phyloP scores from a whole-genome alignment of 2,113 vertebrate species.

The Lepus timidus region DNA sequence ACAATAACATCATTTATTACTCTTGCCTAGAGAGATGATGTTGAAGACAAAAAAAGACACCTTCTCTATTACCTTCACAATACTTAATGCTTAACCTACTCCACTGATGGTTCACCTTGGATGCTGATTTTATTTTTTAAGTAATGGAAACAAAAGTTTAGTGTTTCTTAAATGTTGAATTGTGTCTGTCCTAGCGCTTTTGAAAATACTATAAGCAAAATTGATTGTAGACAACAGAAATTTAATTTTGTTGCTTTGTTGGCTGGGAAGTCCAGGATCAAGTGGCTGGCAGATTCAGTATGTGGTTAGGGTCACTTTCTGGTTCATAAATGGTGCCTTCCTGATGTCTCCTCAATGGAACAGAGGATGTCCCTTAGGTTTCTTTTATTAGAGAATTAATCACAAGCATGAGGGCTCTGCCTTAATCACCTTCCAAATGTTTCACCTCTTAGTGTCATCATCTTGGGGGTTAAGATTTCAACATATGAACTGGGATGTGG shows the following conservation, averaged over 20 bases:
- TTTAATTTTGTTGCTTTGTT: not conserved
- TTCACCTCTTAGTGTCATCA: not conserved
- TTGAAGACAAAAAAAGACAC: not conserved
- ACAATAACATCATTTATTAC: not conserved
- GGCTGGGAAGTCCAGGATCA: not conserved
- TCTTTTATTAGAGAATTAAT: not conserved
- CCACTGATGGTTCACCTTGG: not conserved
- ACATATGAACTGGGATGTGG: not conserved
- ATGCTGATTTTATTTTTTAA: not conserved
- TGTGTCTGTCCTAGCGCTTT: not conserved
- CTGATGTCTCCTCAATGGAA: not conserved
- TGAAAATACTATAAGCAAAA: not conserved
- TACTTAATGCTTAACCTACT: not conserved
- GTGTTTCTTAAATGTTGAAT: not conserved
- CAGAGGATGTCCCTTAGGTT: not conserved
- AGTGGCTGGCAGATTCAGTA: not conserved
- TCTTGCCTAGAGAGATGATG: constrained; percentile 32
- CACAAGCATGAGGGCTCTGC: not conserved
- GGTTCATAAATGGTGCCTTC: not conserved
- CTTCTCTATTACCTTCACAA: no score
- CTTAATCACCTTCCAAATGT: not conserved
- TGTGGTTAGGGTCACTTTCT: not conserved
- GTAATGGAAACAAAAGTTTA: not conserved
- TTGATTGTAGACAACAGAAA: not conserved
- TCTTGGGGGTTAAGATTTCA: not conserved